Conservation (phyloP, 2,888 invertebrate species). For the Deilephila elpenor region DNA sequence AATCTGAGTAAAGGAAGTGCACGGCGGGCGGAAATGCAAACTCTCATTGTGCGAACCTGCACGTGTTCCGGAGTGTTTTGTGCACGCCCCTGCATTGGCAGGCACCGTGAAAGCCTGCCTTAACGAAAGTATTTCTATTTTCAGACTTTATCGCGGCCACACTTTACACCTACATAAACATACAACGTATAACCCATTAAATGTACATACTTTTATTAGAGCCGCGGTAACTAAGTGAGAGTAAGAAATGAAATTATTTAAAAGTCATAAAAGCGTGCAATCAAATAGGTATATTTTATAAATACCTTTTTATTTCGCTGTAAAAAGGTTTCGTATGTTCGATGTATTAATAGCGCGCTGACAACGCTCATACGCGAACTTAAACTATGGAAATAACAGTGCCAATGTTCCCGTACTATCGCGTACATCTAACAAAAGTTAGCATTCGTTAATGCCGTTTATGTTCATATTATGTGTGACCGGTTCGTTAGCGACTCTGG, state of each 20-base stretch:
- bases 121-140: conserved; percentile 48
- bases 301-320: conserved; percentile 13
- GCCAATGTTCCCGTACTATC: conserved; percentile 40
- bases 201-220: conserved; percentile 7
- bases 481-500: conserved; percentile 54
- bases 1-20: conserved; percentile 82
- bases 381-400: conserved; percentile 37
- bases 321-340: background rate
- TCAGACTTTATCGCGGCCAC: conserved; percentile 29
- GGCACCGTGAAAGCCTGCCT: conserved; percentile 63
- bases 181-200: conserved; percentile 8
- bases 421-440: conserved; percentile 51
- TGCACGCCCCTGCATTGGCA: conserved; percentile 68
- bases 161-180: background rate
- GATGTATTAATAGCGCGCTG: background rate
- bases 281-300: conserved; percentile 17
- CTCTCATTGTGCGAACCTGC: conserved; percentile 82
- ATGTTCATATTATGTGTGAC: conserved; percentile 52
- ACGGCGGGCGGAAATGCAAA: conserved; percentile 84
- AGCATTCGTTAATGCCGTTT: conserved; percentile 49
- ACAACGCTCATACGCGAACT: conserved; percentile 16
- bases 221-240: conserved; percentile 9
- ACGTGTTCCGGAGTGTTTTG: conserved; percentile 82
- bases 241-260: conserved; percentile 21
- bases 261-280: conserved; percentile 4